Conservation (phyloP, 1,140 invertebrate genomes). For the Drosophila insularis region DNA sequence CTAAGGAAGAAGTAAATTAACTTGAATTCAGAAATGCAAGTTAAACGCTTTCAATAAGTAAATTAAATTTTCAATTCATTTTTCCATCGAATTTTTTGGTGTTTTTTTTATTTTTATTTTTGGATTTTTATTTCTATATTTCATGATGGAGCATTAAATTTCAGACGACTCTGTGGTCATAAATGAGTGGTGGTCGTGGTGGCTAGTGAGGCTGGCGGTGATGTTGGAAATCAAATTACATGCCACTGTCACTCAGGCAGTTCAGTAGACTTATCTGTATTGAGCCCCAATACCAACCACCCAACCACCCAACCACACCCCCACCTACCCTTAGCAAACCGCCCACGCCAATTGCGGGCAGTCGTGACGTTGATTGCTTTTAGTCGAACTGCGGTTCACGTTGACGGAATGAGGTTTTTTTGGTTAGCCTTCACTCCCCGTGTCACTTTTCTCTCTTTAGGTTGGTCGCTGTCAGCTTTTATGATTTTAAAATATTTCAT, state of each 20-base stretch:
- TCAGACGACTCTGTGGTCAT: slow-evolving; percentile 22
- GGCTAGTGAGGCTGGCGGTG: background rate
- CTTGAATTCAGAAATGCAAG: slow-evolving; percentile 57
- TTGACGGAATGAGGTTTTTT: background rate
- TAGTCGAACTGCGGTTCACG: slow-evolving; percentile 42
- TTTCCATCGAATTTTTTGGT: background rate
- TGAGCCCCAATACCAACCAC: background rate
- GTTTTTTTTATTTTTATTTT: slow-evolving; percentile 1
- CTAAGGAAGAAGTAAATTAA: slow-evolving; percentile 67
- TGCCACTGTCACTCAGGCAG: slow-evolving; percentile 33
- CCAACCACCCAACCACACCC: no score
- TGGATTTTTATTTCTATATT: background rate
- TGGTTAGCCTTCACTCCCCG: background rate
- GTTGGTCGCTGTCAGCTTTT: slow-evolving; percentile 41
- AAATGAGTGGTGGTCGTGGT: slow-evolving; percentile 23
- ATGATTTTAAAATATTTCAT: slow-evolving; percentile 68
- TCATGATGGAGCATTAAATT: slow-evolving; percentile 16
- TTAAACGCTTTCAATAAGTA: slow-evolving; percentile 40
- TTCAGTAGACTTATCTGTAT: background rate
- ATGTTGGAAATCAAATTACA: slow-evolving; percentile 38
- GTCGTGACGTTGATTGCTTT: slow-evolving; percentile 54
- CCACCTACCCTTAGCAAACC: background rate
- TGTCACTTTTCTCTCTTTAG: background rate
- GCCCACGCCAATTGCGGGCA: slow-evolving; percentile 9
- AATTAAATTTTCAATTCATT: slow-evolving; percentile 12